Conservation (phyloP, 1,140 invertebrate genomes). For the Panonychus citri region DNA sequence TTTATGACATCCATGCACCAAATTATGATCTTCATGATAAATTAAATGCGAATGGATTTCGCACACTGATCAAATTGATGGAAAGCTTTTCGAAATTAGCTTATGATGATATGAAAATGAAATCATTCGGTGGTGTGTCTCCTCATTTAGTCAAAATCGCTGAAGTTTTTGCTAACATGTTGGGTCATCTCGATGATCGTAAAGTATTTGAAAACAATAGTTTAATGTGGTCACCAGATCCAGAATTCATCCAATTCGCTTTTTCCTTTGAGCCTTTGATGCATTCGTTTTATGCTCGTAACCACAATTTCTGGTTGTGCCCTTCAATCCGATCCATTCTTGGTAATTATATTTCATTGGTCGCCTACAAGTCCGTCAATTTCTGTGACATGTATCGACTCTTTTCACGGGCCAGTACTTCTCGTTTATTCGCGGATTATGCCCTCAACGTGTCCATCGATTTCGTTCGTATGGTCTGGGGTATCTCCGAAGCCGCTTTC, state of each 20-base stretch:
- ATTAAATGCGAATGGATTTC: not conserved
- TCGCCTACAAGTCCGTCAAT: slow-evolving; percentile 2
- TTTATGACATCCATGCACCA: not conserved
- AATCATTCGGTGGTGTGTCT: not conserved
- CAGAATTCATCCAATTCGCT: not conserved
- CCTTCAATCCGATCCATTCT: slow-evolving; percentile 1
- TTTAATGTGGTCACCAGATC: not conserved
- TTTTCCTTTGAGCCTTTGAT: not conserved
- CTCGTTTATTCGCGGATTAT: not conserved
- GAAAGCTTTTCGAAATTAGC: not conserved
- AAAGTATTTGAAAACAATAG: not conserved
- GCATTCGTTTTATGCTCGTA: not conserved
- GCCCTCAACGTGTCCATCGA: not conserved
- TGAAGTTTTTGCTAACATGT: not conserved
- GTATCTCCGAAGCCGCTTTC: not conserved
- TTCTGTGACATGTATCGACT: not conserved
- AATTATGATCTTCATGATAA: not conserved
- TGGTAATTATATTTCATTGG: slow-evolving; percentile 1
- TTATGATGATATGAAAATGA: not conserved
- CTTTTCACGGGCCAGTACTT: not conserved
- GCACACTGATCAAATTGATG: not conserved
- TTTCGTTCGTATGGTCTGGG: not conserved
- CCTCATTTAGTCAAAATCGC: not conserved
- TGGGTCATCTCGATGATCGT: not conserved
- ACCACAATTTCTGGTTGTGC: slow-evolving; percentile 2